phyloP scores from a whole-genome alignment of 2,797 vertebrate species.

The Muscicapa comitata region DNA sequence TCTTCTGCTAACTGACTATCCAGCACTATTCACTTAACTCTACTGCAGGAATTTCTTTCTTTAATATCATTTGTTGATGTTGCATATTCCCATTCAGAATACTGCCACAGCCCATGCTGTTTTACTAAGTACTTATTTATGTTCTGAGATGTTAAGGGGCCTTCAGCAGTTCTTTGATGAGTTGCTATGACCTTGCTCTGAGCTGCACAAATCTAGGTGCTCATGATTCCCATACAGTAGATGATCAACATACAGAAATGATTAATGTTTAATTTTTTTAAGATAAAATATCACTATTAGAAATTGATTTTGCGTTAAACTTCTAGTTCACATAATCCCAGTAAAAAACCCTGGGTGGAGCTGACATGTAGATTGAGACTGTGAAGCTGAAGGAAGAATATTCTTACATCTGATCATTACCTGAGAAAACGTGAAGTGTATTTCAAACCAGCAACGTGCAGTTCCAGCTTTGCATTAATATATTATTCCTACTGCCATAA shows the following conservation, averaged over 20 bases:
- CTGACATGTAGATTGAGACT: not conserved
- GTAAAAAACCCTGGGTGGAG: not conserved
- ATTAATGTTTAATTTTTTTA: not conserved
- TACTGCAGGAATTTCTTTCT: not conserved
- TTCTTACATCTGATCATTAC: not conserved
- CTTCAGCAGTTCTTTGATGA: not conserved
- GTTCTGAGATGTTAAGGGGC: not conserved
- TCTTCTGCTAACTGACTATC: not conserved
- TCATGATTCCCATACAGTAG: not conserved
- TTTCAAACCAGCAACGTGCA: not conserved
- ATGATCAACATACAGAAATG: rapidly evolving
- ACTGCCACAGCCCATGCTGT: not conserved
- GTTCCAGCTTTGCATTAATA: not conserved
- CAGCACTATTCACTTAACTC: not conserved
- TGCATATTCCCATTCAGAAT: not conserved
- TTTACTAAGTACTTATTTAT: not conserved
- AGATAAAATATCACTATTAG: not conserved
- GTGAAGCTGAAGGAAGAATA: not conserved
- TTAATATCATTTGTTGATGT: not conserved
- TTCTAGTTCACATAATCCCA: not conserved
- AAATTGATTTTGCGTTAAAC: not conserved
- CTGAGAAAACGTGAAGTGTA: not conserved
- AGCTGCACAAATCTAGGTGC: not conserved
- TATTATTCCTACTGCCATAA: not conserved
- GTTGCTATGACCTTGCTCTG: not conserved